phyloP scores from a whole-genome alignment of 2,888 invertebrate genomes.

The Ischnus inquisitorius region DNA sequence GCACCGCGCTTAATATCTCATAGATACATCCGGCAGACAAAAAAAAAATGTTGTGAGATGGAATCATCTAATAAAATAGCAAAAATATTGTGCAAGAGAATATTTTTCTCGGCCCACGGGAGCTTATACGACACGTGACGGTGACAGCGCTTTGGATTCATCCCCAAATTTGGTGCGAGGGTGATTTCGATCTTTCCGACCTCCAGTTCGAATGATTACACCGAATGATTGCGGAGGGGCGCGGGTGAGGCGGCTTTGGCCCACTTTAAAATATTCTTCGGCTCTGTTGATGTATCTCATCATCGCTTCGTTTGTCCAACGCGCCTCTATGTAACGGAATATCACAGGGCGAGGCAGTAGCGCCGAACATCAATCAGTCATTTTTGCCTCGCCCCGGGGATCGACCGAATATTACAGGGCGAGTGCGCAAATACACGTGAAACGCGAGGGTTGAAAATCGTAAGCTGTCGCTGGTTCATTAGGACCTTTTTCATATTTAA shows the following conservation, averaged over 20 bases:
- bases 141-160: constrained; percentile 20
- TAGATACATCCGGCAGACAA: no score
- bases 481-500: constrained; percentile 78
- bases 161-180: constrained; percentile 22
- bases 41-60: no score
- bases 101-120: background rate
- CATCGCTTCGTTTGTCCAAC: constrained; percentile 56
- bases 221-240: constrained; percentile 45
- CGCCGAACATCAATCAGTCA: constrained; percentile 58
- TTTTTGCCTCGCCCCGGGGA: constrained; percentile 60
- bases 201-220: constrained; percentile 46
- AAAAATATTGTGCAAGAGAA: background rate
- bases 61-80: background rate
- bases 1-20: no score
- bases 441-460: constrained; percentile 59
- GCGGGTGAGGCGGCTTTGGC: no score
- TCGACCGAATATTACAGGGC: constrained; percentile 22
- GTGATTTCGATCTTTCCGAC: constrained; percentile 41
- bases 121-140: background rate
- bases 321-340: constrained; percentile 37
- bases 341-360: constrained; percentile 36
- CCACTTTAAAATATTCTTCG: constrained; percentile 54
- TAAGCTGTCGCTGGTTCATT: constrained; percentile 73
- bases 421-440: constrained; percentile 14
- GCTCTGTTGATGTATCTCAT: constrained; percentile 34